Conservation (phyloP, 2,113 vertebrate species). For the Marmota flaviventris region DNA sequence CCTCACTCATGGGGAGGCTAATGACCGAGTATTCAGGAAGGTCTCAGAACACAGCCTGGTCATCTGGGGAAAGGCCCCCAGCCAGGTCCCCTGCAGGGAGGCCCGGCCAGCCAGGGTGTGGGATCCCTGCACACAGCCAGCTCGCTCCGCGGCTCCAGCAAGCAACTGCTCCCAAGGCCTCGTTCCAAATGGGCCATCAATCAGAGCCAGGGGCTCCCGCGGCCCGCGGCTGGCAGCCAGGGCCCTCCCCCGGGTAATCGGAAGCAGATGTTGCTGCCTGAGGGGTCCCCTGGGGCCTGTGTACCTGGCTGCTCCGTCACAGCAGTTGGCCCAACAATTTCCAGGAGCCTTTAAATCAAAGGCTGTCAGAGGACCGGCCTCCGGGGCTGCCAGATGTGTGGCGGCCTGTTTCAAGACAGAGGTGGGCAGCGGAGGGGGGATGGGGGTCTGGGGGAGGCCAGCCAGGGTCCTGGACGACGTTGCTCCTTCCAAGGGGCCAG, state of each 20-base stretch:
- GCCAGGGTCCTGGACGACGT: background rate
- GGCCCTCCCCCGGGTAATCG: background rate
- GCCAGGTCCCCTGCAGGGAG: too few relatives aligned
- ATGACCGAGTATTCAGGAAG: background rate
- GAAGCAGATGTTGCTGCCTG: constrained; percentile 64
- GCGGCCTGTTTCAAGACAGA: background rate
- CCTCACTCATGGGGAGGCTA: background rate
- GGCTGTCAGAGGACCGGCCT: background rate
- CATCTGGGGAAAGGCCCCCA: too few relatives aligned
- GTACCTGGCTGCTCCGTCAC: constrained; percentile 54
- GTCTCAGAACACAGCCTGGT: background rate
- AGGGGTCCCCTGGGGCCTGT: background rate
- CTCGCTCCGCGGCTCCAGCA: background rate
- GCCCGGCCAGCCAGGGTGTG: background rate
- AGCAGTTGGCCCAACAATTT: background rate
- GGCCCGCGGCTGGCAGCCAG: background rate
- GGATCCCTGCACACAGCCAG: too few relatives aligned
- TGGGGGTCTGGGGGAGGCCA: background rate
- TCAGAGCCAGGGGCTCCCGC: constrained; percentile 63
- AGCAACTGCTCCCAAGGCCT: constrained; percentile 33
- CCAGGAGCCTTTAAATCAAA: background rate
- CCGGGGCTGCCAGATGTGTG: constrained; percentile 51
- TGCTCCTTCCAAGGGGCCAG: background rate
- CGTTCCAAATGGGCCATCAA: constrained; percentile 57
- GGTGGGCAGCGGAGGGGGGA: background rate